These are phyloP conservation scores for Neogale vison DNA, from an alignment of 2,113 vertebrate genomes.

Conservation along the genomic window DNA sequence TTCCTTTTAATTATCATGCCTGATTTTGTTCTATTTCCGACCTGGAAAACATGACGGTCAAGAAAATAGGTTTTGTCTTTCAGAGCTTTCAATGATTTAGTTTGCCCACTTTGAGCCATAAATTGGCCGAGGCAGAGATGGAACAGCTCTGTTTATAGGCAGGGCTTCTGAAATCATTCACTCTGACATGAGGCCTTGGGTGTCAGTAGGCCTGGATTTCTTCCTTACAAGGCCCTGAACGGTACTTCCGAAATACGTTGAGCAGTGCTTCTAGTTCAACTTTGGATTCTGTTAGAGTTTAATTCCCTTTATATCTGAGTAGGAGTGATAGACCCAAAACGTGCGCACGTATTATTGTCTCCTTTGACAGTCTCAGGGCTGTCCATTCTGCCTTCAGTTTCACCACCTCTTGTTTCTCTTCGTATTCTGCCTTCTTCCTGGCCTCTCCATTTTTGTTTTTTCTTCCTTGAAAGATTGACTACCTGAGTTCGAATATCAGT, in stretches of 20 bases:
- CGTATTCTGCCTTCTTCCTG: not conserved
- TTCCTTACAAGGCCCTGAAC: not conserved
- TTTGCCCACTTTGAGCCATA: not conserved
- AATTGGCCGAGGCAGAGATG: not conserved
- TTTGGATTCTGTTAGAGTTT: not conserved
- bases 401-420: not conserved
- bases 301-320: not conserved
- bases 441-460: not conserved
- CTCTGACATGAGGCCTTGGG: not conserved
- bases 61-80: slow-evolving; percentile 52
- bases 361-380: not conserved
- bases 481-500: not conserved
- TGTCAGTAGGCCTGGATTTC: not conserved
- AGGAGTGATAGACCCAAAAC: not conserved
- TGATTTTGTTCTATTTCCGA: slow-evolving; percentile 55
- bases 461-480: not conserved
- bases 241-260: not conserved
- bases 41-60: not conserved
- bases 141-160: not conserved
- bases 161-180: not conserved
- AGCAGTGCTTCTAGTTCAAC: not conserved
- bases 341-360: not conserved
- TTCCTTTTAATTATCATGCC: not conserved
- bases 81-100: slow-evolving; percentile 8
- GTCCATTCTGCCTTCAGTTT: not conserved